Evolutionary conservation across 2,113 vertebrate genomes (phyloP), one percentile per base, ranked within the genome.

Genomic region (Callionymus lyra): DNA sequence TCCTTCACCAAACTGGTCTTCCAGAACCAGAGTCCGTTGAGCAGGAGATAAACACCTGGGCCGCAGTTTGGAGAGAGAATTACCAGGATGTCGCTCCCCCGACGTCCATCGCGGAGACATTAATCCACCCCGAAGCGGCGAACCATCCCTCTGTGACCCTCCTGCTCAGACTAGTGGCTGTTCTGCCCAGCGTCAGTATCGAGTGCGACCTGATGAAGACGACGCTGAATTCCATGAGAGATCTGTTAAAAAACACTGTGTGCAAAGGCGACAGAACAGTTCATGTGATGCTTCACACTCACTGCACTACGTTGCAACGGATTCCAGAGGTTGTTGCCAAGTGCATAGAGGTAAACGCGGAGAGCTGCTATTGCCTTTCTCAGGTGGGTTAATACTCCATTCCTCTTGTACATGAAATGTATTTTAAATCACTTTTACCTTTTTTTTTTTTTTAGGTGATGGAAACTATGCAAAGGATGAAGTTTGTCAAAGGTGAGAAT

Each of bases 171-270:
- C 87, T 93, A 9, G 75, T 93, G 0, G 91, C 88, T 6, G 89
- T 92, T 17, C 85, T 98, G 40, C 94, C 92, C 0, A 85, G 92
- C 41, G 90, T 98, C 70, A 92, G 89, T 37, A 89, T 97, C 59
- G 92, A 95, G 59, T 91, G 83, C 4, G 90, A 93, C 47, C 86
- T 89, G 33, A 91, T 88, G 1, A 91, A 91, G 68, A 77, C 87
- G 0, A 91, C 89, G 1, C 69, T 93, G 8, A 91, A 87, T 45
- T 89, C 88, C 2, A 76, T 94, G 42, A 91, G 85, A 67, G 86
- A 85, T 0, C 88, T 92, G 27, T 70, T 95, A 12, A 84, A 81
- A 65, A 87, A 82, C 68, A 90, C 87, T 12, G 66, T 91, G 17
- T 87, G 80, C 44, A 81, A 85, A 49, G 86, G 88, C 19, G 86